These are phyloP conservation scores for Conistra vaccinii DNA, from an alignment of 2,888 invertebrate species.

Conservation along the genomic window DNA sequence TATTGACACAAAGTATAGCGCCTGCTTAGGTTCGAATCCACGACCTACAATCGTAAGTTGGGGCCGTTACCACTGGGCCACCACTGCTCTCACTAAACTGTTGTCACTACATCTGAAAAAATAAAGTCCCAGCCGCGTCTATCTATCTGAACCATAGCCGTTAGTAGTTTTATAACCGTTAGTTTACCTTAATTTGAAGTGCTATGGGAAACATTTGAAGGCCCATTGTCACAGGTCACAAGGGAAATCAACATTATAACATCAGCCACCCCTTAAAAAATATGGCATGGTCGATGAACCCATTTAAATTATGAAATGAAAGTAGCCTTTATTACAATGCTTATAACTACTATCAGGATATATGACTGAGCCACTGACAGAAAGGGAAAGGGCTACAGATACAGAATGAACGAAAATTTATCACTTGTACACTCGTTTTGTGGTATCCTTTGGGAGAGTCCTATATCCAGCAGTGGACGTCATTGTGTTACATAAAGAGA, in stretches of 20 bases:
- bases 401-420: not conserved
- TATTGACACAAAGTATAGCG: too few species aligned
- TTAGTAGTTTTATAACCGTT: too few species aligned
- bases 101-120: too few species aligned
- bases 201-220: conserved; percentile 5
- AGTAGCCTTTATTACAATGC: not conserved
- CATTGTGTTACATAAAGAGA: not conserved
- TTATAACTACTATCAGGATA: not conserved
- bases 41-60: too few species aligned
- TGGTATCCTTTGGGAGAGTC: not conserved
- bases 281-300: not conserved
- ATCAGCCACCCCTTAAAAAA: conserved; percentile 5
- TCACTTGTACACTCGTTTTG: not conserved
- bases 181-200: conserved; percentile 2
- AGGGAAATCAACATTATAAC: conserved; percentile 37
- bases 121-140: too few species aligned
- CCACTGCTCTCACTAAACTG: too few species aligned
- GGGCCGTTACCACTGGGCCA: too few species aligned
- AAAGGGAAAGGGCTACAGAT: not conserved
- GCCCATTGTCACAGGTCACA: conserved; percentile 16
- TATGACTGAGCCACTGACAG: not conserved
- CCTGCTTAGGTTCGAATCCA: too few species aligned
- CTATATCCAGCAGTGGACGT: not conserved
- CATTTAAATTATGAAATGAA: conserved; percentile 3
- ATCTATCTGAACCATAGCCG: too few species aligned